Evolutionary conservation across 2,113 vertebrate genomes (phyloP), one percentile per base, ranked within the genome.

Genomic region (Pycnonotus jocosus): DNA sequence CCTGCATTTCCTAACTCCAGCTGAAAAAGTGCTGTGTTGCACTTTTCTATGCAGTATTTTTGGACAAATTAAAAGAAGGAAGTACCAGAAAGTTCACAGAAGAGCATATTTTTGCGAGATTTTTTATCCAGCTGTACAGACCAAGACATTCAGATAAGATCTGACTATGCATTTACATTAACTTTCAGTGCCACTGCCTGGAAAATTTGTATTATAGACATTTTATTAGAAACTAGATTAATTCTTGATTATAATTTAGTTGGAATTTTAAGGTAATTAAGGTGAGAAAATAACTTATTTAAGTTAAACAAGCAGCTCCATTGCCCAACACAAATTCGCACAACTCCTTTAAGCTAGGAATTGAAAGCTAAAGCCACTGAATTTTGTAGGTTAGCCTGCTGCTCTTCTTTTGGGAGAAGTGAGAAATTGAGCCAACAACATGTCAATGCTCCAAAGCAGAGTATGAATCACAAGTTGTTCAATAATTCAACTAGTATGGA

Each of bases 31-130:
- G 92, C 95, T 94, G 68, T 64, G 71, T 78, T 91, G 82, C 74
- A 90, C 66, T 87, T 94, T 92, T 71, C n/a, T 86, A 14, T 58
- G 58, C 47, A 91, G 71, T 81, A 54, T 56, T 90, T 95, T 92
- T 86, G 22, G 38, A 42, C 54, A 92, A 80, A 86, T 77, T 91
- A 92, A 94, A 93, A 92, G 50, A 66, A 90, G 87, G 91, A 94
- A 86, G 93, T 88, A 96, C 35, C 62, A 88, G 71, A 94, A 92
- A 90, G 85, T 90, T 96, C 74, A 96, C 56, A 71, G 57, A 80
- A 74, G 13, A 83, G 44, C 14, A 47, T 80, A 70, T 76, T 94
- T 45, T 66, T 94, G 58, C 71, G 56, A 96, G 71, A 62, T 57
- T 89, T 73, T 47, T 70, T 83, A 62, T 58, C 64, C 54, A 92